Evolutionary conservation across 2,113 vertebrate species (phyloP).

Genomic region (Fregetta grallaria): DNA sequence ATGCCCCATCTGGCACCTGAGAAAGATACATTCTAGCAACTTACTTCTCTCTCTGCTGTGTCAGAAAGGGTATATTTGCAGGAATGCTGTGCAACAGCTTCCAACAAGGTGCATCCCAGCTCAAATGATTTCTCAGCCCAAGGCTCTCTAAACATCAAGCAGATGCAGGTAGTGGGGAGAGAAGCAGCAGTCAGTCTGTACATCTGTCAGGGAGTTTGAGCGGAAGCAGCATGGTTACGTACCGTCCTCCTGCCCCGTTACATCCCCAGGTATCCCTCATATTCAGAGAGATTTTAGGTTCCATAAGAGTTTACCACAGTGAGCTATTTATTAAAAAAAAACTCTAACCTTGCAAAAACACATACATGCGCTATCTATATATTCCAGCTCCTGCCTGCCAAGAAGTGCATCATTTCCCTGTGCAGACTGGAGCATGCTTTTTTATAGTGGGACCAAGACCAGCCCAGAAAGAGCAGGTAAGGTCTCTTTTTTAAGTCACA

Average conservation of each 20-base stretch:
- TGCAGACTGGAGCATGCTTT: not conserved
- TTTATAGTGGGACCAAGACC: not conserved
- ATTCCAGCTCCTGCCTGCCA: not conserved
- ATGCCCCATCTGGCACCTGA: not conserved
- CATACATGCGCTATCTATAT: not conserved
- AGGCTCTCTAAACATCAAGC: too few species aligned
- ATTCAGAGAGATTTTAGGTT: not conserved
- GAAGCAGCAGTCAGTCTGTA: not conserved
- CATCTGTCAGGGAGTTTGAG: not conserved
- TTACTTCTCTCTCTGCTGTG: not conserved
- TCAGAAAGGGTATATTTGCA: not conserved
- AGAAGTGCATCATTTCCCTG: not conserved
- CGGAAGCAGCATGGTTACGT: not conserved
- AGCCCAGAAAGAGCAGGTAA: not conserved
- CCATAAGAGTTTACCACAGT: not conserved
- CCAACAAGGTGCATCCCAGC: not conserved
- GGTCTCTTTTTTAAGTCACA: conserved; percentile 1
- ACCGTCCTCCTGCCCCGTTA: not conserved
- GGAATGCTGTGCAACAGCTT: not conserved
- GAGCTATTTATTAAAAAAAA: not conserved
- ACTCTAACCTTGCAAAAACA: not conserved
- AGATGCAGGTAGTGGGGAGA: not conserved
- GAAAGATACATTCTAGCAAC: not conserved
- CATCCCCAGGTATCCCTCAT: not conserved
- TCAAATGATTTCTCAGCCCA: not conserved